Evolutionary conservation across 64 coral and sea anemone genomes (phyloP).

Genomic region (Stichodactyla helianthus): DNA sequence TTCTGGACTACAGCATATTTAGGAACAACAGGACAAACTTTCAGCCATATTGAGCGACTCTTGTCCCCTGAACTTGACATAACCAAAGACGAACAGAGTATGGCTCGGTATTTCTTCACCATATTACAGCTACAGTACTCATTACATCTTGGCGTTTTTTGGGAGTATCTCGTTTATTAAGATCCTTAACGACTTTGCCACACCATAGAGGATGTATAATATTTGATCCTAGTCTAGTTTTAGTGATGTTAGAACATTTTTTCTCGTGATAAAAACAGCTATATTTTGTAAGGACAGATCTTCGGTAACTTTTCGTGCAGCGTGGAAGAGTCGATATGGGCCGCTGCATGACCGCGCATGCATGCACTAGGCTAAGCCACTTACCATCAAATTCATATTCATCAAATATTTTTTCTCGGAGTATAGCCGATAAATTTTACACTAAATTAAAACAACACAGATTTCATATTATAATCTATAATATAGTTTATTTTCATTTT

Average conservation of each 20-base stretch:
- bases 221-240: not conserved
- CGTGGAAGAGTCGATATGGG: not conserved
- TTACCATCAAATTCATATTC: not conserved
- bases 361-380: not conserved
- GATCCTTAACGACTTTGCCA: not conserved
- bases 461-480: too few species aligned
- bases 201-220: not conserved
- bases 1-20: slow-evolving; percentile 16
- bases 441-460: too few species aligned
- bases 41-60: not conserved
- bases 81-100: slow-evolving; percentile 1
- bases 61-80: slow-evolving; percentile 3
- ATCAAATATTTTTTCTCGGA: not conserved
- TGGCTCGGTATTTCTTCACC: not conserved
- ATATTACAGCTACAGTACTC: not conserved
- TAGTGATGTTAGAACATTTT: slow-evolving; percentile 8
- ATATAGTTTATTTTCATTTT: too few species aligned
- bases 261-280: not conserved
- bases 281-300: not conserved
- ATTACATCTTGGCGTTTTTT: slow-evolving; percentile 9
- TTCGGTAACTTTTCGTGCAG: not conserved
- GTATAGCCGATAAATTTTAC: too few species aligned
- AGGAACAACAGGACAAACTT: not conserved
- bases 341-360: slow-evolving; percentile 1
- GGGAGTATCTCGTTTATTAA: not conserved